Base-by-base conservation (phyloP, 2,797 vertebrate genomes). In the Arrhamphus sclerolepis region DNA sequence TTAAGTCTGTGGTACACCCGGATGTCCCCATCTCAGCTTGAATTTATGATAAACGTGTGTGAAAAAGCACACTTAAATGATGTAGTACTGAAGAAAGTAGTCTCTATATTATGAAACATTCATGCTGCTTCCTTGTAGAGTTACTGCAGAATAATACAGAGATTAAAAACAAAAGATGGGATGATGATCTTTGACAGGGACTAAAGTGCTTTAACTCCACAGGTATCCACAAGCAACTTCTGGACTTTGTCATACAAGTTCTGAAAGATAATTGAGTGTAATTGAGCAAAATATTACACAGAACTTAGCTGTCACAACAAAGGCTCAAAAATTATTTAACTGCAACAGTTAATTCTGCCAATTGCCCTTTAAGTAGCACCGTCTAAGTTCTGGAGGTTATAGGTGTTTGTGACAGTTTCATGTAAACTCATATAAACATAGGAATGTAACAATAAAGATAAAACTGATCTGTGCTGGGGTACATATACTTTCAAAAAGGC, bases 21-120 rank as follows among this genome's bases (percentile, higher is more conserved):
- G 62, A 75, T 71, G 75, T 46, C 59, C 11, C 22, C n/a, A 24
- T 66, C 72, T 55, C n/a, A 18, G 40, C 29, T 18, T 77, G 43
- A 63, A 66, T 66, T 42, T 85, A 69, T 78, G 34, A 74, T 24
- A 42, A 75, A 67, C 39, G 53, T 60, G 72, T 80, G 74, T 58
- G 54, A 24, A 62, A 48, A 64, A 60, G 57, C 20, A 65, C 52
- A 60, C 54, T 62, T 70, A 22, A 8, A 26, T 38, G n/a, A n/a
- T n/a, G n/a, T n/a, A n/a, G 38, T 54, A 17, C 39, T 14, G 24
- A 48, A 51, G 56, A 62, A 55, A 58, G 52, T 47, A 66, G 55
- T 75, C 58, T 56, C 58, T 78, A 50, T 68, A 80, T 80, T 46
- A 81, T 83, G 77, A 78, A 80, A 75, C 58, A 78, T 60, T 42